A percentile compares a stretch with the other conserved stretches of the same genome.
These are phyloP conservation scores for human DNA, from an alignment of 2,113 vertebrate genomes.

Conservation along the genomic window DNA sequence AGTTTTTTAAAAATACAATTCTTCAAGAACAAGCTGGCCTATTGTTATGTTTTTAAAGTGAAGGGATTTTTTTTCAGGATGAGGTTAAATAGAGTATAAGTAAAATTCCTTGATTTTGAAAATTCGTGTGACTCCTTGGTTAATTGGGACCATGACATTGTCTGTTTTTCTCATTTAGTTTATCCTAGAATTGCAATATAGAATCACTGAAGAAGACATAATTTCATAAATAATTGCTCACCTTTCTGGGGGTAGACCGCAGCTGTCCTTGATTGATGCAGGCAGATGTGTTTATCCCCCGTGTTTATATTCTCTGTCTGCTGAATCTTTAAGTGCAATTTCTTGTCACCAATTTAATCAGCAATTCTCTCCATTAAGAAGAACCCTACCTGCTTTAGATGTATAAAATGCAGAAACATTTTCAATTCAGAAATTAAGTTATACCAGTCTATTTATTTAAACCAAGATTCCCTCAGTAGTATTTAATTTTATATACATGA, in stretches of 20 bases:
- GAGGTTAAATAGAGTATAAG: constrained; percentile 11
- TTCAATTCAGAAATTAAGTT: constrained; percentile 56
- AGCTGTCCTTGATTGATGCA: constrained; percentile 78
- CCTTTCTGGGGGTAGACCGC: constrained; percentile 74
- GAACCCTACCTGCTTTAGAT: constrained; percentile 46
- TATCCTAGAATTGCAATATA: constrained; percentile 63
- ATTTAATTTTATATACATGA: background rate
- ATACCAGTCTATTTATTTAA: constrained; percentile 7
- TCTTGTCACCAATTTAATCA: constrained; percentile 74
- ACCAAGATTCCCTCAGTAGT: background rate
- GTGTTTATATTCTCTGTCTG: constrained; percentile 77
- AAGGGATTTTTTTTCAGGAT: background rate
- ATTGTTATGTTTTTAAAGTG: constrained; percentile 35
- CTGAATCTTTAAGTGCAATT: constrained; percentile 75
- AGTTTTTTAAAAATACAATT: background rate
- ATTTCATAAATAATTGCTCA: constrained; percentile 87
- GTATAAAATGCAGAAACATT: constrained; percentile 45
- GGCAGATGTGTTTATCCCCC: constrained; percentile 75
- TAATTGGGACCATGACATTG: constrained; percentile 75
- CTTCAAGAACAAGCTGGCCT: background rate
- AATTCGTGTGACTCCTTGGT: constrained; percentile 31
- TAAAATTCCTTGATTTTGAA: constrained; percentile 68
- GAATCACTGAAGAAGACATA: constrained; percentile 82
- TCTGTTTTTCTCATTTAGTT: constrained; percentile 69
- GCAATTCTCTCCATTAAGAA: constrained; percentile 65